Base-by-base conservation (phyloP, 2,797 vertebrate species). In the Clarias fuscus region DNA sequence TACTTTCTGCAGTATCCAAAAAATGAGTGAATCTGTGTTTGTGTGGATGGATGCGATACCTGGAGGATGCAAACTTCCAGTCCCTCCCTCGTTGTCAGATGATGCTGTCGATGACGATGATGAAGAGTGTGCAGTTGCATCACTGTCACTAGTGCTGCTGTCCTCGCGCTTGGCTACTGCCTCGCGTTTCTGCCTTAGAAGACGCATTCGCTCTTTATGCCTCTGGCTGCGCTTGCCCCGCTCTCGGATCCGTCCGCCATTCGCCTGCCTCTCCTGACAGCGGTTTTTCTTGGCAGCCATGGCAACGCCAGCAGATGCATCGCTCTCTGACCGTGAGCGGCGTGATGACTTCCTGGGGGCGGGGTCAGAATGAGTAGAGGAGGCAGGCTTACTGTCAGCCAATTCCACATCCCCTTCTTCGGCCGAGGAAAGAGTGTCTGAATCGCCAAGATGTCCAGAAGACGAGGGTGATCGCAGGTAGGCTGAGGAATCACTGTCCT, bases 251-350 rank as follows among this genome's bases (percentile, higher is more conserved):
- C 97, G 96, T 56, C 97, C 97, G 0, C 97, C 97, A 0, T 98
- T 99, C 86, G 92, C 93, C 93, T 98, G 97, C 89, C 97, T 98
- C 88, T 99, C 97, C 1, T 96, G 96, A 91, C 95, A 96, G 85
- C 98, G 97, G 88, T 99, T 99, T 93, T 99, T 99, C 95, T 99
- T 99, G 83, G 98, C 98, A 75, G 97, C 98, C 98, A 98, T 98
- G 0, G 96, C 93, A 22, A 96, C 97, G 1, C 96, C 96, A 59
- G 93, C 96, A 59, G 94, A 93, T 82, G 93, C 94, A 82, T 99
- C 98, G 22, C 98, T 99, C 90, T 99, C 98, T 0, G 98, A 99
- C 80, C 97, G 96, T 53, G 96, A 98, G 71, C 98, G 94, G 76
- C 98, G 95, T n/a, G 97, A 98, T 24, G 97, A 98, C 92, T 99